These are phyloP conservation scores for Eupsilia transversa DNA, from an alignment of 2,888 invertebrate genomes.

Conservation along the genomic window DNA sequence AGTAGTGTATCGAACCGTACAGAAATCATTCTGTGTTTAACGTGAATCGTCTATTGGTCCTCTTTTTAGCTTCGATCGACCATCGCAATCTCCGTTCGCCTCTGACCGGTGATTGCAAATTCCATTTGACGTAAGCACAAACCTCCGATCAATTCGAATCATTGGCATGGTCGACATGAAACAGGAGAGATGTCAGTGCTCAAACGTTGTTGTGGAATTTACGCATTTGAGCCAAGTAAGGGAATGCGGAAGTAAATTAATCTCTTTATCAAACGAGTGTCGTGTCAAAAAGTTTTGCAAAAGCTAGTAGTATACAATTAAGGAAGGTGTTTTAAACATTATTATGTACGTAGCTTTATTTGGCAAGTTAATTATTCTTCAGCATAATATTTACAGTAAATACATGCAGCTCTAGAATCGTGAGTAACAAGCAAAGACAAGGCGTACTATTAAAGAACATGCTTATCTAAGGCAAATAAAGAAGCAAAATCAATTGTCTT, in stretches of 20 bases:
- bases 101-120: conserved; percentile 51
- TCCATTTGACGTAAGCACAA: conserved; percentile 41
- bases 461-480: conserved; percentile 53
- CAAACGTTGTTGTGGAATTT: neutral
- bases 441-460: conserved; percentile 40
- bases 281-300: neutral
- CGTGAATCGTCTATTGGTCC: neutral
- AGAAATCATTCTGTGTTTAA: neutral
- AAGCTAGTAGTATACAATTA: neutral
- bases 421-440: conserved; percentile 31
- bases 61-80: conserved; percentile 23
- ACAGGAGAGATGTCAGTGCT: neutral
- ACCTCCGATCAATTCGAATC: conserved; percentile 40
- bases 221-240: neutral
- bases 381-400: neutral
- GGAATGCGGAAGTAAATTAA: neutral
- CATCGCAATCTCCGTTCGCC: conserved; percentile 51
- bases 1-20: neutral
- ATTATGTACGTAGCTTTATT: neutral
- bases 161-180: conserved; percentile 14
- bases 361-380: neutral
- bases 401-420: neutral
- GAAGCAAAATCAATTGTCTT: conserved; percentile 56
- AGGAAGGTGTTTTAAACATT: neutral
- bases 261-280: neutral